A percentile compares a stretch with the other conserved stretches of the same genome.
phyloP scores from a whole-genome alignment of 2,888 invertebrate genomes.

The Hirtodrosophila cameraria region DNA sequence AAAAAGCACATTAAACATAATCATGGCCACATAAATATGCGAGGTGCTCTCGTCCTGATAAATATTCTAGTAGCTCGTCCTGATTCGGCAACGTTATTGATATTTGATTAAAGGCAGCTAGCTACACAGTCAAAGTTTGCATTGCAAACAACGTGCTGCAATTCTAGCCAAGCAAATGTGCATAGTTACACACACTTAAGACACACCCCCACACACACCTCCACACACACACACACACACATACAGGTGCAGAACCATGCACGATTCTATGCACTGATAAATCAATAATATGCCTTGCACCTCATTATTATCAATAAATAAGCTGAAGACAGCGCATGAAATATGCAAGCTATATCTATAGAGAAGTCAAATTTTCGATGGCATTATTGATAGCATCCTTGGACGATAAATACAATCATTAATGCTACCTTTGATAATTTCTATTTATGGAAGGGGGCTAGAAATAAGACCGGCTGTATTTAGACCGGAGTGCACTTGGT shows the following conservation, averaged over 20 bases:
- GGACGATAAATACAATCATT: no score
- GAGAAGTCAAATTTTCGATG: no score
- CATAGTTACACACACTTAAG: background rate
- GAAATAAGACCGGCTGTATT: no score
- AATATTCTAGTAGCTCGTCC: constrained; percentile 46
- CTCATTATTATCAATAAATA: constrained; percentile 16
- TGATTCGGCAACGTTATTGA: constrained; percentile 45
- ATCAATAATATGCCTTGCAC: constrained; percentile 45
- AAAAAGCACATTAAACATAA: constrained; percentile 58
- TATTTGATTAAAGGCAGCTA: constrained; percentile 63
- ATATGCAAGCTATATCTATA: no score
- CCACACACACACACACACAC: background rate
- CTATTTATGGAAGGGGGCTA: no score
- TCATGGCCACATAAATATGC: constrained; percentile 62
- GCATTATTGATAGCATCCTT: no score
- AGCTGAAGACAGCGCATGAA: no score
- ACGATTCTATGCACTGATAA: constrained; percentile 28
- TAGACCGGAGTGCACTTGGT: no score
- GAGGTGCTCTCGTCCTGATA: constrained; percentile 47
- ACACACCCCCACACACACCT: background rate
- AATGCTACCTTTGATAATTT: no score
- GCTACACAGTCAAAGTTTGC: constrained; percentile 57
- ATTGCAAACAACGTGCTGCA: constrained; percentile 66
- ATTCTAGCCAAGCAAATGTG: constrained; percentile 35
- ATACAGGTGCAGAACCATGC: background rate